Evolutionary conservation across 2,888 invertebrate genomes (phyloP).

Genomic region (Stenoptilia bipunctidactyla): DNA sequence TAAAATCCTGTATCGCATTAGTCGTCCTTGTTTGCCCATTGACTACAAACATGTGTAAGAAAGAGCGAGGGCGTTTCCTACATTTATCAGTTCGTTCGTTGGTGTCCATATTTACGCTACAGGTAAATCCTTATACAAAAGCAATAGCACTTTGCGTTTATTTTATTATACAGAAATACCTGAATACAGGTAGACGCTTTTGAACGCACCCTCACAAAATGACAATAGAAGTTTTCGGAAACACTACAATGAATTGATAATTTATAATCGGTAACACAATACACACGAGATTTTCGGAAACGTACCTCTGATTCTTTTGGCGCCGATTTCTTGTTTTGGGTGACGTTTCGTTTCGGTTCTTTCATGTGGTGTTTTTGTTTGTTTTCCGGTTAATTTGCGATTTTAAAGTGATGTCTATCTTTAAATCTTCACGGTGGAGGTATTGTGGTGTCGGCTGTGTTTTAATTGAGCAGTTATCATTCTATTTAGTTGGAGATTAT

Average conservation of each 20-base stretch:
- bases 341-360: constrained; percentile 48
- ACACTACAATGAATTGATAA: constrained; percentile 62
- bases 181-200: constrained; percentile 55
- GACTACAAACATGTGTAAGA: not conserved
- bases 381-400: constrained; percentile 63
- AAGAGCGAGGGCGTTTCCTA: not conserved
- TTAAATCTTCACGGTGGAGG: constrained; percentile 25
- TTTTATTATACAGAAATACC: constrained; percentile 60
- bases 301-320: constrained; percentile 34
- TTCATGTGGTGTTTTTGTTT: constrained; percentile 48
- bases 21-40: constrained; percentile 18
- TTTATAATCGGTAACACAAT: constrained; percentile 58
- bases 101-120: constrained; percentile 59
- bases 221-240: constrained; percentile 66
- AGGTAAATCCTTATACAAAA: constrained; percentile 61
- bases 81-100: constrained; percentile 27
- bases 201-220: constrained; percentile 41
- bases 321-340: constrained; percentile 40
- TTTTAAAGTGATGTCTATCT: constrained; percentile 35
- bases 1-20: constrained; percentile 12
- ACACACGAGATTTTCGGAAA: constrained; percentile 56
- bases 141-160: constrained; percentile 32
- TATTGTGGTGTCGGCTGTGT: constrained; percentile 23
- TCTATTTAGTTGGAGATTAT: constrained; percentile 34
- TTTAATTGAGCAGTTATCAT: constrained; percentile 49